Conservation (phyloP, 2,797 vertebrate species). For the Artibeus jamaicensis region DNA sequence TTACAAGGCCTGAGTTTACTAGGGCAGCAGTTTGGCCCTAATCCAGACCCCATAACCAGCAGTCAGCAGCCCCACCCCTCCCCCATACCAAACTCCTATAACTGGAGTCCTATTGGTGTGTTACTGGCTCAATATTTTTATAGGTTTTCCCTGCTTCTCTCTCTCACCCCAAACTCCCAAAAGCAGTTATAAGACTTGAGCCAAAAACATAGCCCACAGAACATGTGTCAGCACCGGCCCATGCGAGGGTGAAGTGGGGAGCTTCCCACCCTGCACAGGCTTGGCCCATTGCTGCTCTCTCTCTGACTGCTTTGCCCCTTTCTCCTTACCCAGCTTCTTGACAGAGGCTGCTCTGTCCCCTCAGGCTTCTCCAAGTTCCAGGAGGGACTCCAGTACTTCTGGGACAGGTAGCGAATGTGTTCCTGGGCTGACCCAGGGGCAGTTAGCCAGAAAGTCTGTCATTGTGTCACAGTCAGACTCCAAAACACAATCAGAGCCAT, state of each 20-base stretch:
- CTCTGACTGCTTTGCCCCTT: background rate
- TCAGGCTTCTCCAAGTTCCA: background rate
- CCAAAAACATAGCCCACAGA: constrained; percentile 41
- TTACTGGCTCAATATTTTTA: constrained; percentile 59
- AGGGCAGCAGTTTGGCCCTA: background rate
- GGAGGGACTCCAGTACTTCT: background rate
- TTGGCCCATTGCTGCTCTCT: constrained; percentile 14
- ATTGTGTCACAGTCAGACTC: background rate
- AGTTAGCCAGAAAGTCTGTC: constrained; percentile 30
- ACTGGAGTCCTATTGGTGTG: constrained; percentile 29
- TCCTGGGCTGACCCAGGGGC: background rate
- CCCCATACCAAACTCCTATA: background rate
- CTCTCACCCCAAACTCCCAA: background rate
- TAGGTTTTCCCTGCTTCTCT: constrained; percentile 38
- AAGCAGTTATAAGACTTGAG: background rate
- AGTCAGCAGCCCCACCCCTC: background rate
- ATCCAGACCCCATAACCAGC: constrained; percentile 21
- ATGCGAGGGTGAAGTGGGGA: background rate
- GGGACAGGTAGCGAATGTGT: constrained; percentile 7
- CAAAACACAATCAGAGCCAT: background rate
- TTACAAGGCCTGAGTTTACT: constrained; percentile 20
- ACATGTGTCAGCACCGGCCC: background rate
- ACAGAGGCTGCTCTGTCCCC: constrained; percentile 51
- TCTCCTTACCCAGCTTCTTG: background rate
- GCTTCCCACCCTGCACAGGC: constrained; percentile 37